Evolutionary conservation across 2,888 invertebrate genomes (phyloP).

Genomic region (Pardosa pseudoannulata): DNA sequence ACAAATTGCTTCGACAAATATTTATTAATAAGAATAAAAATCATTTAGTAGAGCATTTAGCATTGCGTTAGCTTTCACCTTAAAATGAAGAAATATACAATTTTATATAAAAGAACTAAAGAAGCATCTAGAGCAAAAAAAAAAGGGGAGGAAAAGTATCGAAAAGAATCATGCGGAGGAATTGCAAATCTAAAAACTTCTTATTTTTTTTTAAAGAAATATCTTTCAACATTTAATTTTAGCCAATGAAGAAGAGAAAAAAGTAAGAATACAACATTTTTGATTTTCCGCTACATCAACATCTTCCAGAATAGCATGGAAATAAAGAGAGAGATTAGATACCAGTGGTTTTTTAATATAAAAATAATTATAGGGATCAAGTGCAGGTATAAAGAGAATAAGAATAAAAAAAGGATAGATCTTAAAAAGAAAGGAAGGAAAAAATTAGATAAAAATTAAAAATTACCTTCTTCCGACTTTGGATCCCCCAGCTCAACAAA

Average conservation of each 20-base stretch:
- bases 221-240: slow-evolving; percentile 28
- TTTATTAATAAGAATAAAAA: too few species aligned
- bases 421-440: neutral
- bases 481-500: slow-evolving; percentile 95
- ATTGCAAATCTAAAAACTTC: too few species aligned
- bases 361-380: slow-evolving; percentile 37
- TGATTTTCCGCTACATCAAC: slow-evolving; percentile 48
- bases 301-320: slow-evolving; percentile 68
- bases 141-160: too few species aligned
- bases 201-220: neutral
- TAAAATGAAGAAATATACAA: too few species aligned
- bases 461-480: slow-evolving; percentile 90
- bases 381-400: slow-evolving; percentile 23
- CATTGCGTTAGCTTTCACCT: too few species aligned
- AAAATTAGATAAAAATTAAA: neutral
- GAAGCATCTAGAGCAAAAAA: too few species aligned
- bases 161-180: too few species aligned
- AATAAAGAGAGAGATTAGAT: slow-evolving; percentile 71
- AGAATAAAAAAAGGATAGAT: slow-evolving; percentile 5
- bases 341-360: slow-evolving; percentile 30
- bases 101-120: too few species aligned
- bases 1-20: too few species aligned
- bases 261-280: slow-evolving; percentile 44
- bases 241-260: slow-evolving; percentile 30
- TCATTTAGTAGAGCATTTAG: too few species aligned